A percentile compares a stretch with the other conserved stretches of the same genome.
These are phyloP conservation scores for Ennomos quercinarius DNA, from an alignment of 2,888 invertebrate genomes.

Conservation along the genomic window DNA sequence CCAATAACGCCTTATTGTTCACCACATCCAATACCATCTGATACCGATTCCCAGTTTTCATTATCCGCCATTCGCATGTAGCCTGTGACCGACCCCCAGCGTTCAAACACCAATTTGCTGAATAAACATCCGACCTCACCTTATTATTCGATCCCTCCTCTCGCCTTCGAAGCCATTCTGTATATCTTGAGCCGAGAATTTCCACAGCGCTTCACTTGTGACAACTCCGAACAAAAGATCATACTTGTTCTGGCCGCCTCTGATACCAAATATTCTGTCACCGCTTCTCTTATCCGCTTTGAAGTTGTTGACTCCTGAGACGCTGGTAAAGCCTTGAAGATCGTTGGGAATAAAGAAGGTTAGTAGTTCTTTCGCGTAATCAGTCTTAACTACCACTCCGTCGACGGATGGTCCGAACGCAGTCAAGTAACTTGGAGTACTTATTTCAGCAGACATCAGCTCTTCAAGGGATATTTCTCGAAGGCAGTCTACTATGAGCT, in stretches of 20 bases:
- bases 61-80: constrained; percentile 57
- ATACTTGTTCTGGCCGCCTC: constrained; percentile 88
- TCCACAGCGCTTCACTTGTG: constrained; percentile 95
- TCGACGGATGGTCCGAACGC: constrained; percentile 98
- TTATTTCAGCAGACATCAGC: constrained; percentile 90
- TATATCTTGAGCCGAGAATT: constrained; percentile 94
- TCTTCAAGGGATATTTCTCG: constrained; percentile 91
- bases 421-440: constrained; percentile 92
- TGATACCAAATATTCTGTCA: constrained; percentile 85
- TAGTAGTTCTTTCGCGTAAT: constrained; percentile 92
- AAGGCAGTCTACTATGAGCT: constrained; percentile 93
- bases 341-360: constrained; percentile 90
- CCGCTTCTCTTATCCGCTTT: constrained; percentile 87
- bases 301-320: constrained; percentile 83
- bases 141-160: constrained; percentile 93
- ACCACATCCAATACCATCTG: constrained; percentile 40
- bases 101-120: constrained; percentile 74
- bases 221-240: constrained; percentile 97
- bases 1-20: constrained; percentile 39
- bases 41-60: constrained; percentile 54
- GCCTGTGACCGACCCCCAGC: constrained; percentile 47
- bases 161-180: constrained; percentile 96
- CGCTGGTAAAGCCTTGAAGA: constrained; percentile 87
- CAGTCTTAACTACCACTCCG: constrained; percentile 96
- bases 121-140: constrained; percentile 77